Percentiles rank a stretch among this genome's conserved stretches.
These are phyloP conservation scores for Tretioscincus oriximinensis DNA, from an alignment of 2,113 vertebrate species.

Conservation along the genomic window DNA sequence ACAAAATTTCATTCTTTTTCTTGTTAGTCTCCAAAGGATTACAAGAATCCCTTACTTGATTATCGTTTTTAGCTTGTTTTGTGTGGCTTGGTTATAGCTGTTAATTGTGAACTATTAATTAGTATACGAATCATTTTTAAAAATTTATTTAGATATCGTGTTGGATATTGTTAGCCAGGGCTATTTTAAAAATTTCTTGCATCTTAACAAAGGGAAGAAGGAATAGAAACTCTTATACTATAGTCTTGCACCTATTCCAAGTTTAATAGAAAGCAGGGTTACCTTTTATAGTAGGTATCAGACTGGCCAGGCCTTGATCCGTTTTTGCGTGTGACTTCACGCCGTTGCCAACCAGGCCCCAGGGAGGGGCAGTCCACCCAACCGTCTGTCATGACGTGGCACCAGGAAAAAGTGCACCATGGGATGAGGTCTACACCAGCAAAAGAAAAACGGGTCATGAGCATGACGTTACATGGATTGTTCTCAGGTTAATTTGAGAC, in stretches of 20 bases:
- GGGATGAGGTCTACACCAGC: neutral
- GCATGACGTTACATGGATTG: neutral
- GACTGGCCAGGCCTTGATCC: conserved; percentile 80
- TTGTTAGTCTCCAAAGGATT: too few relatives aligned
- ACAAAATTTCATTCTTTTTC: too few relatives aligned
- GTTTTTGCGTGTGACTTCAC: conserved; percentile 81
- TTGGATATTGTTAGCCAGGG: too few relatives aligned
- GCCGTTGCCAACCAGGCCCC: conserved; percentile 86
- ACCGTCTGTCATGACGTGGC: conserved; percentile 73
- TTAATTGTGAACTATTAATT: too few relatives aligned
- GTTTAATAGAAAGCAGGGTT: neutral
- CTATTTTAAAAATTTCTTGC: too few relatives aligned
- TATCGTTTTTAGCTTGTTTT: too few relatives aligned
- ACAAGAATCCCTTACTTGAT: too few relatives aligned
- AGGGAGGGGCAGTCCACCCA: conserved; percentile 83
- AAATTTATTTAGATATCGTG: too few relatives aligned
- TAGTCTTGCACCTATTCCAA: neutral
- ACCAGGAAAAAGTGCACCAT: conserved; percentile 8
- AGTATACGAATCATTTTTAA: too few relatives aligned
- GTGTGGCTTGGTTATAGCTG: too few relatives aligned
- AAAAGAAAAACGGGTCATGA: neutral
- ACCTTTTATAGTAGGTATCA: conserved; percentile 89
- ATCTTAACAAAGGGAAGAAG: too few relatives aligned
- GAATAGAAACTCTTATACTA: too few relatives aligned
- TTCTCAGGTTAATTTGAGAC: neutral